phyloP scores from a whole-genome alignment of 2,797 vertebrate species.

The Podarcis siculus region DNA sequence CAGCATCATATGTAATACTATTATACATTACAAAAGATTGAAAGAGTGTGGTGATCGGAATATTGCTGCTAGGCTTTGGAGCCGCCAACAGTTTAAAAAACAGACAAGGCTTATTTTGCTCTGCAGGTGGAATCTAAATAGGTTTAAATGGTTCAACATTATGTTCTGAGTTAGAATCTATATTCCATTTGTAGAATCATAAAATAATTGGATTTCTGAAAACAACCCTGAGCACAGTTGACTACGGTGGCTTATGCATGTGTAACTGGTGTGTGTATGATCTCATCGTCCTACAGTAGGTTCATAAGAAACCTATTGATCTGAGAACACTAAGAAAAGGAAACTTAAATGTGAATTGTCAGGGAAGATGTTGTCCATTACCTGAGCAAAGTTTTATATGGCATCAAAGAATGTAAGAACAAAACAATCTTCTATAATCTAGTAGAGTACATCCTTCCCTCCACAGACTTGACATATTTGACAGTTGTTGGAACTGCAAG shows the following conservation, averaged over 20 bases:
- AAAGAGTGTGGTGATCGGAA: slow-evolving; percentile 27
- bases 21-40: slow-evolving; percentile 1
- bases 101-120: slow-evolving; percentile 40
- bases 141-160: not conserved
- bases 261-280: not conserved
- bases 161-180: not conserved
- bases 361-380: slow-evolving; percentile 31
- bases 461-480: slow-evolving; percentile 29
- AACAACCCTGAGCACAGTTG: not conserved
- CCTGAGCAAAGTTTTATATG: slow-evolving; percentile 9
- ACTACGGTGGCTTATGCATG: not conserved
- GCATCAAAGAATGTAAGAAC: slow-evolving; percentile 47
- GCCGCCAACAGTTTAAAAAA: slow-evolving; percentile 49
- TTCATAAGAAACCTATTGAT: slow-evolving; percentile 45
- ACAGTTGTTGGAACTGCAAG: slow-evolving; percentile 36
- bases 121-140: not conserved
- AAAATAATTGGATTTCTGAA: slow-evolving; percentile 60
- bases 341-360: slow-evolving; percentile 29
- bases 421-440: slow-evolving; percentile 43
- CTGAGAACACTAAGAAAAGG: slow-evolving; percentile 49
- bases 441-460: slow-evolving; percentile 52
- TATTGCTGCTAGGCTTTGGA: slow-evolving; percentile 30
- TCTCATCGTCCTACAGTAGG: slow-evolving; percentile 21
- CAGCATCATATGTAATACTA: not conserved
- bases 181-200: slow-evolving; percentile 43